Evolutionary conservation across 2,797 vertebrate species (phyloP).

Genomic region (Rhinatrema bivittatum): DNA sequence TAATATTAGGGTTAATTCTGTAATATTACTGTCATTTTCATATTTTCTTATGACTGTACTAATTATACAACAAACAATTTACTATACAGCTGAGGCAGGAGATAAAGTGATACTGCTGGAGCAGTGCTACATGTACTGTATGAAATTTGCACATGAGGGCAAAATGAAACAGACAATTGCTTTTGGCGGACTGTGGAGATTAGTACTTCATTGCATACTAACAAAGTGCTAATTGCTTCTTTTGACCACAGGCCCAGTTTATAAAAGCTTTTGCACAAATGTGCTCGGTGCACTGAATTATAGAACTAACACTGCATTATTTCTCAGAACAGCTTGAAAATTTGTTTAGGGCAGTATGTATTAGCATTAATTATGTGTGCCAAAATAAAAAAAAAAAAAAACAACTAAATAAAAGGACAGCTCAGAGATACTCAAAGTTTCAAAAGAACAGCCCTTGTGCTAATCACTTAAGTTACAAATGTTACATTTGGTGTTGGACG

Average conservation of each 20-base stretch:
- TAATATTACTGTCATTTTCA: too few relatives aligned
- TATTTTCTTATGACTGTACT: too few relatives aligned
- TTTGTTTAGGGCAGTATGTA: constrained; percentile 59
- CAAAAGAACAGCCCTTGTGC: constrained; percentile 37
- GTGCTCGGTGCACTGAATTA: constrained; percentile 55
- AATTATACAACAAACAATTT: too few relatives aligned
- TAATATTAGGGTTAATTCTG: too few relatives aligned
- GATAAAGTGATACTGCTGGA: too few relatives aligned
- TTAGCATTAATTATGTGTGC: constrained; percentile 56
- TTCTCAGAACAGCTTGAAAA: constrained; percentile 61
- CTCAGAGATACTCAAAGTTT: constrained; percentile 28
- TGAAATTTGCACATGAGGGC: constrained; percentile 35
- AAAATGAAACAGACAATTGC: constrained; percentile 54
- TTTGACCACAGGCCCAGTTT: constrained; percentile 66
- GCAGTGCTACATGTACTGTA: constrained; percentile 13
- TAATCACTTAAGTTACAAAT: constrained; percentile 45
- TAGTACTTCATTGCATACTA: constrained; percentile 67
- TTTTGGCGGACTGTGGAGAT: constrained; percentile 61
- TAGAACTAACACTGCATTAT: constrained; percentile 63
- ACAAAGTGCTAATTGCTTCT: constrained; percentile 70
- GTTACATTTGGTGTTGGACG: constrained; percentile 26
- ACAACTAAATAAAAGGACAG: too few relatives aligned
- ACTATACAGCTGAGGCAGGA: too few relatives aligned
- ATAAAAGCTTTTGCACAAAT: constrained; percentile 57
- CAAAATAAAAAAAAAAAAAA: constrained; percentile 29